phyloP scores from a whole-genome alignment of 2,797 vertebrate genomes.

The Philypnodon macrostomus region DNA sequence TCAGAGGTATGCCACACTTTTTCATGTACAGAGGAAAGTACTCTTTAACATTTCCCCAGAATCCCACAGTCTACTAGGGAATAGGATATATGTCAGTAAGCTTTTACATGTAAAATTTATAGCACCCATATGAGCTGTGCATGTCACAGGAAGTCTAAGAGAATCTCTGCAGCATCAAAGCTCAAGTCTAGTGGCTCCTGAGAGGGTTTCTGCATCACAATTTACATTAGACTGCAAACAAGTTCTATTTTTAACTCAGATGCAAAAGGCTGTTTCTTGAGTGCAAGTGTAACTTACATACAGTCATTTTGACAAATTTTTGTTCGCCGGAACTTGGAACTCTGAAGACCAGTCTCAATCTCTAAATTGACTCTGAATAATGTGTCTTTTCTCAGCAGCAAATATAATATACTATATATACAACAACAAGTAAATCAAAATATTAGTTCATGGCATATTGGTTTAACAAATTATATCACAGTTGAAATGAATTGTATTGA shows the following conservation, averaged over 20 bases:
- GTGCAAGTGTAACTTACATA: too few species aligned
- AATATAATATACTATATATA: too few species aligned
- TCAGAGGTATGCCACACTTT: constrained; percentile 15
- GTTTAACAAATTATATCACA: too few species aligned
- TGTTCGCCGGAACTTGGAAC: too few species aligned
- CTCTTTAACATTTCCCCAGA: not conserved
- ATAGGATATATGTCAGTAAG: not conserved
- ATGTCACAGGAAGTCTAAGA: not conserved
- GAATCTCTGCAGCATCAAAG: not conserved
- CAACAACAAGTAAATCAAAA: too few species aligned
- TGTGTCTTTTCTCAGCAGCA: too few species aligned
- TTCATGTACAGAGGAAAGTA: not conserved
- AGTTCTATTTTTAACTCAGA: not conserved
- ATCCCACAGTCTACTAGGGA: not conserved
- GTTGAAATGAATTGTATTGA: too few species aligned
- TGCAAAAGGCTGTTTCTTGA: too few species aligned
- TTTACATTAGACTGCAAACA: not conserved
- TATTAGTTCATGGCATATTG: too few species aligned
- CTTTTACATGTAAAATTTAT: not conserved
- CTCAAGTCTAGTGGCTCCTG: not conserved
- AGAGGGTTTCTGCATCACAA: not conserved
- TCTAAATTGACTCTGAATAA: too few species aligned
- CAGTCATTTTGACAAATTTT: too few species aligned
- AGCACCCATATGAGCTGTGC: not conserved
- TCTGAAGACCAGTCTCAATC: too few species aligned